A percentile compares a stretch with the other conserved stretches of the same genome.
phyloP scores from a whole-genome alignment of 1,140 invertebrate genomes.

The Drosophila trapezifrons region DNA sequence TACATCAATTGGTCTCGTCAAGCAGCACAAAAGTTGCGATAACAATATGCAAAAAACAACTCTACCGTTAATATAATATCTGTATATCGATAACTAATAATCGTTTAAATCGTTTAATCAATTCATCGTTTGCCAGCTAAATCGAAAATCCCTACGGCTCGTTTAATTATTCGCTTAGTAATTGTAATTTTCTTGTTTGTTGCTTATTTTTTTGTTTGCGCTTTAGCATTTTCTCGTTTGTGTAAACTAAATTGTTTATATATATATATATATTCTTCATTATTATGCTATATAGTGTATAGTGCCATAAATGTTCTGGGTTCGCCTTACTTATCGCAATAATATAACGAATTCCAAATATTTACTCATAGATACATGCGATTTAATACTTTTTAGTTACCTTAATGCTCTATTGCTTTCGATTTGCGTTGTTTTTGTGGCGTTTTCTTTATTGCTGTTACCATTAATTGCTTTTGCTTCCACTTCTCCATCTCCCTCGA shows the following conservation, averaged over 20 bases:
- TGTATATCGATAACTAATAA: conserved; percentile 74
- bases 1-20: conserved; percentile 82
- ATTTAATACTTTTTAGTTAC: conserved; percentile 76
- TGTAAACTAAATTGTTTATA: conserved; percentile 61
- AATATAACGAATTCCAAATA: conserved; percentile 78
- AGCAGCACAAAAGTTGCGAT: conserved; percentile 81
- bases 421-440: conserved; percentile 41
- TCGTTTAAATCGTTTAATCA: conserved; percentile 64
- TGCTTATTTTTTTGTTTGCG: conserved; percentile 33
- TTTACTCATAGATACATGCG: conserved; percentile 73
- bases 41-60: conserved; percentile 80
- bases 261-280: conserved; percentile 38
- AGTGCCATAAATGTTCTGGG: conserved; percentile 72
- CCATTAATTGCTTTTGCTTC: conserved; percentile 43
- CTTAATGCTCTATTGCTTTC: conserved; percentile 65
- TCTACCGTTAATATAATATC: conserved; percentile 68
- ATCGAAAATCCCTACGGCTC: conserved; percentile 74
- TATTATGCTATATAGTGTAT: conserved; percentile 65
- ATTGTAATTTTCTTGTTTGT: conserved; percentile 17
- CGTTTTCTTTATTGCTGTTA: conserved; percentile 53
- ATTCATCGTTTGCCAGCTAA: conserved; percentile 75
- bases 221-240: conserved; percentile 21
- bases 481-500: conserved; percentile 22
- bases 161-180: conserved; percentile 41
- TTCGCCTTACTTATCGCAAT: conserved; percentile 72